Evolutionary conservation across 2,797 vertebrate genomes (phyloP).

Genomic region (Mormyrus proboscirostris): DNA sequence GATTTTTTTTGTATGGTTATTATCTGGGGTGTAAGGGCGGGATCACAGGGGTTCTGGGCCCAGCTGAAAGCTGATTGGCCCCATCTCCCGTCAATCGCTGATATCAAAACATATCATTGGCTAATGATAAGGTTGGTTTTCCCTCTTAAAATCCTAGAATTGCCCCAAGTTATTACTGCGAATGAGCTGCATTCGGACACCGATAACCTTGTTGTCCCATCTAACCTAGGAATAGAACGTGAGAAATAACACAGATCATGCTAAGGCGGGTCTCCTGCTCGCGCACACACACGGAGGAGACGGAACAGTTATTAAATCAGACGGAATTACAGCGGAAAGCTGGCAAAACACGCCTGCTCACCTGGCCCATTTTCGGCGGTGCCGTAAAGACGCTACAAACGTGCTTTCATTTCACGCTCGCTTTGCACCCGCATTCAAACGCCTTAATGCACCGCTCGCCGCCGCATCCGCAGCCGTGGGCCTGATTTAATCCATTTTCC

Average conservation of each 20-base stretch:
- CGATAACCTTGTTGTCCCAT: background rate
- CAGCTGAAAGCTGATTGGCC: background rate
- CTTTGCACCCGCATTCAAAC: slow-evolving; percentile 25
- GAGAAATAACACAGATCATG: background rate
- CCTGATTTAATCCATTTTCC: slow-evolving; percentile 39
- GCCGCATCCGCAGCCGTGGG: slow-evolving; percentile 28
- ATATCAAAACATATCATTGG: background rate
- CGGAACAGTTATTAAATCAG: slow-evolving; percentile 17
- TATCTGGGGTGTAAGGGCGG: background rate
- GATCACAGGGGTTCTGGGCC: background rate
- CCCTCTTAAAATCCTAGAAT: background rate
- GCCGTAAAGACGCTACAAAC: slow-evolving; percentile 9
- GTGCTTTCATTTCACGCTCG: slow-evolving; percentile 33
- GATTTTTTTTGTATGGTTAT: background rate
- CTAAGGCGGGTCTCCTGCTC: background rate
- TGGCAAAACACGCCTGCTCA: slow-evolving; percentile 18
- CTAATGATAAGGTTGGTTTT: background rate
- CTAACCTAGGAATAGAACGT: background rate
- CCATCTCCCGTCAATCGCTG: background rate
- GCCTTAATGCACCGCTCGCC: slow-evolving; percentile 20
- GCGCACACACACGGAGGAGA: background rate
- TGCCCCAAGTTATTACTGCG: background rate
- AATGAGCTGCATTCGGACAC: background rate
- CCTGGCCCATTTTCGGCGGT: slow-evolving; percentile 30
- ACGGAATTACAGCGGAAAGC: slow-evolving; percentile 19